Evolutionary conservation across 2,113 vertebrate species (phyloP).

Genomic region (Saimiri boliviensis): DNA sequence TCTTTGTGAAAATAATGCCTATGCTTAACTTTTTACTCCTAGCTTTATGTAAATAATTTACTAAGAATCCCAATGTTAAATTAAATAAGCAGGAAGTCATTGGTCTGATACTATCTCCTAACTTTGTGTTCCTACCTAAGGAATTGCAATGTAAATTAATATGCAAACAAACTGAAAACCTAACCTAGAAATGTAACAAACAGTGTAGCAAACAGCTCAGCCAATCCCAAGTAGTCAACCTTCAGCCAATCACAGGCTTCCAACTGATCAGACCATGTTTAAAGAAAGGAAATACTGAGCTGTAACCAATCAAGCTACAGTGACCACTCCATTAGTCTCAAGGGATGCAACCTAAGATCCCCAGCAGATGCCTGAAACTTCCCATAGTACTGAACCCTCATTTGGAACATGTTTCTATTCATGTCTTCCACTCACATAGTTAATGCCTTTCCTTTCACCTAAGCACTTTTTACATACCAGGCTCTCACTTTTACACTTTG

Average conservation of each 20-base stretch:
- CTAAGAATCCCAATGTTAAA: not conserved
- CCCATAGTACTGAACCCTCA: not conserved
- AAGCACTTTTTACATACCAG: not conserved
- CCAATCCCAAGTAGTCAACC: not conserved
- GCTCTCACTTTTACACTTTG: not conserved
- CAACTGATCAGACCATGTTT: not conserved
- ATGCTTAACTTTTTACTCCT: not conserved
- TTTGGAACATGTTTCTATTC: not conserved
- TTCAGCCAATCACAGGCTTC: not conserved
- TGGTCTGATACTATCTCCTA: not conserved
- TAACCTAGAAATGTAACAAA: not conserved
- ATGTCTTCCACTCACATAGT: not conserved
- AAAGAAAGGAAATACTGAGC: not conserved
- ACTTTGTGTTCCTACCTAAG: not conserved
- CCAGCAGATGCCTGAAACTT: not conserved
- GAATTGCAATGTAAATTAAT: not conserved
- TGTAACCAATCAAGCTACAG: not conserved
- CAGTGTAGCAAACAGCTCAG: not conserved
- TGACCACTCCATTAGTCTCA: no score
- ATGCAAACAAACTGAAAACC: not conserved
- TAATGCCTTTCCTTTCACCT: not conserved
- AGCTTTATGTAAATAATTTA: not conserved
- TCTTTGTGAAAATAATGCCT: not conserved
- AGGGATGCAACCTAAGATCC: no score
- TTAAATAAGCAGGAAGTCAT: not conserved